Percentiles rank a stretch among this genome's conserved stretches.
phyloP scores from a whole-genome alignment of 2,888 invertebrate genomes.

The Drosophila demipolita region DNA sequence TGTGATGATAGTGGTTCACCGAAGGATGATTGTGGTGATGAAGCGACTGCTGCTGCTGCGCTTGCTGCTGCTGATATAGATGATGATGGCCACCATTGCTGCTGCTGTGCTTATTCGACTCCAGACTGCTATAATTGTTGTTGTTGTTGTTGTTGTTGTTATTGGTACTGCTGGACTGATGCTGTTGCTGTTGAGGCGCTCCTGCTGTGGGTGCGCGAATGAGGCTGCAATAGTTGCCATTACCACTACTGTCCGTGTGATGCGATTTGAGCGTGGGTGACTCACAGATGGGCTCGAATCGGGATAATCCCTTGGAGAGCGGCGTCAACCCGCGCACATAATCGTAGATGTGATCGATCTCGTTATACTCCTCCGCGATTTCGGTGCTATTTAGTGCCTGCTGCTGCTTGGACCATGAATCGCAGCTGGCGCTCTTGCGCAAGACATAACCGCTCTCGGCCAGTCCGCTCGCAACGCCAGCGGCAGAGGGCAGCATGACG shows the following conservation, averaged over 20 bases:
- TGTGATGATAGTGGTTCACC: conserved; percentile 85
- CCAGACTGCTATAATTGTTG: conserved; percentile 63
- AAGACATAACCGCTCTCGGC: conserved; percentile 89
- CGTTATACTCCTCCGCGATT: conserved; percentile 94
- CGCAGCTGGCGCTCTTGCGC: conserved; percentile 91
- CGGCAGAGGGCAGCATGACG: conserved; percentile 84
- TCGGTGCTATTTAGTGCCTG: conserved; percentile 85
- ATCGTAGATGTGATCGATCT: conserved; percentile 98
- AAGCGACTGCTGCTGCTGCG: conserved; percentile 75
- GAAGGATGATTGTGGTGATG: conserved; percentile 65
- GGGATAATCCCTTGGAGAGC: conserved; percentile 90
- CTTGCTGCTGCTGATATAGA: conserved; percentile 81
- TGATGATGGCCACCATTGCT: conserved; percentile 61
- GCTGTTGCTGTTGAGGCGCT: conserved; percentile 46
- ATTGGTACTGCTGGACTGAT: conserved; percentile 69
- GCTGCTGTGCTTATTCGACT: conserved; percentile 45
- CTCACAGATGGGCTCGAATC: conserved; percentile 86
- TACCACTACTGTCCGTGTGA: conserved; percentile 84
- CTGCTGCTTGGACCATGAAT: conserved; percentile 86
- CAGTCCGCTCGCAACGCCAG: conserved; percentile 80
- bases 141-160: conserved; percentile 84
- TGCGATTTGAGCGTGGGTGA: conserved; percentile 85
- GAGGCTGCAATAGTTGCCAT: conserved; percentile 85
- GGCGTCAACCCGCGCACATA: conserved; percentile 97
- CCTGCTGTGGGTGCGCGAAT: conserved; percentile 82